Percentiles rank a stretch among this genome's conserved stretches.
Evolutionary conservation across 2,797 vertebrate species (phyloP).

Genomic region (Coluber constrictor): DNA sequence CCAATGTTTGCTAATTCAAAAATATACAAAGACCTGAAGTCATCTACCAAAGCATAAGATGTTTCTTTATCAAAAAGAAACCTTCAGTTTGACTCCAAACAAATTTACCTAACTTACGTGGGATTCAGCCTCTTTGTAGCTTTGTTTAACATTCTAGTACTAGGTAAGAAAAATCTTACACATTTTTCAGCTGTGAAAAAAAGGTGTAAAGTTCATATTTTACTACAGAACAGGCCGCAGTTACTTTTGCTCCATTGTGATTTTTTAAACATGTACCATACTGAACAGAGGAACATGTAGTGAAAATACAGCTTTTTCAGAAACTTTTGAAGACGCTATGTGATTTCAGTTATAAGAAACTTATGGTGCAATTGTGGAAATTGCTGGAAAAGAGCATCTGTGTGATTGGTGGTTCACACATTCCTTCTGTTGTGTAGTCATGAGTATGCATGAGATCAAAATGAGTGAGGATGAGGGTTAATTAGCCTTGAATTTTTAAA

Average conservation of each 20-base stretch:
- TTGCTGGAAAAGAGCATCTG: not conserved
- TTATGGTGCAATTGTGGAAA: not conserved
- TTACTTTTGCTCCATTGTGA: not conserved
- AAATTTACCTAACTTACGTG: not conserved
- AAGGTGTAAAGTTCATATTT: not conserved
- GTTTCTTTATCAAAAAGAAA: slow-evolving; percentile 33
- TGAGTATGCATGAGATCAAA: not conserved
- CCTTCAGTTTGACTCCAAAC: not conserved
- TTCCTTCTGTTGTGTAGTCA: not conserved
- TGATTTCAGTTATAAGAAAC: not conserved
- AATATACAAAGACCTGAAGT: not conserved
- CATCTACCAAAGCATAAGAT: not conserved
- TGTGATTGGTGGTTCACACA: not conserved
- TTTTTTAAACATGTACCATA: not conserved
- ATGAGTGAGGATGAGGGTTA: not conserved
- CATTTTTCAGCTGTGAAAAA: not conserved
- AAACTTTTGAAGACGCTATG: not conserved
- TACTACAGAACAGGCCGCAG: not conserved
- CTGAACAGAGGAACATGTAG: not conserved
- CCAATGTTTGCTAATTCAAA: slow-evolving; percentile 1
- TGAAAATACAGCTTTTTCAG: not conserved
- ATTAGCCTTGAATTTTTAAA: not conserved
- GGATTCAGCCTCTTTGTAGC: not conserved
- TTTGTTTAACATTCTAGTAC: not conserved
- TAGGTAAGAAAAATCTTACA: slow-evolving; percentile 16